Evolutionary conservation across 2,113 vertebrate species (phyloP).

Genomic region (Columbina picui): DNA sequence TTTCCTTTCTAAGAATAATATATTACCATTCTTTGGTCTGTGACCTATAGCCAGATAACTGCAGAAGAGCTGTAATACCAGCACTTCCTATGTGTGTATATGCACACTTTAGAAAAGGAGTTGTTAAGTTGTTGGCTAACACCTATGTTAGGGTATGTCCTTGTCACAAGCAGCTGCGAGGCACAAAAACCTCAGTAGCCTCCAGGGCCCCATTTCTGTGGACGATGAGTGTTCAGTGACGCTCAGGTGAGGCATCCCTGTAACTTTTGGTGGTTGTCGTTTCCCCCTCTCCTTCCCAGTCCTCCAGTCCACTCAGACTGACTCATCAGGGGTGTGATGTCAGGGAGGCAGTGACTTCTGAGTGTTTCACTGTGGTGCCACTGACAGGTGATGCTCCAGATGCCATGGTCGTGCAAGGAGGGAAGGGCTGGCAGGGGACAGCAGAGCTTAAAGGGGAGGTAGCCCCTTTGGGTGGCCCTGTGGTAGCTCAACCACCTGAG

Average conservation of each 20-base stretch:
- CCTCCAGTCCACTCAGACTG: neutral
- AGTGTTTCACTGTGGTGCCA: neutral
- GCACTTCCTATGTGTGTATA: neutral
- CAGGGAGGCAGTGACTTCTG: neutral
- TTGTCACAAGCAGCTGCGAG: neutral
- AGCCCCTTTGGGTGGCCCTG: neutral
- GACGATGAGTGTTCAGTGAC: neutral
- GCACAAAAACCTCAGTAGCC: neutral
- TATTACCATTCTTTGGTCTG: neutral
- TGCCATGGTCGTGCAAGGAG: accelerated
- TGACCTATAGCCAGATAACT: neutral
- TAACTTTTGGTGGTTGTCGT: neutral
- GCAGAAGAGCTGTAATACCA: neutral
- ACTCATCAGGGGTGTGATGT: neutral
- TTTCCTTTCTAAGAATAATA: neutral
- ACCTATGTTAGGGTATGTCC: neutral
- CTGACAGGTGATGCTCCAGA: neutral
- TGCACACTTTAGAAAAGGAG: neutral
- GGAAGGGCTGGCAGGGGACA: neutral
- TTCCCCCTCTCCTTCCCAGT: neutral
- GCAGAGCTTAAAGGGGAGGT: neutral
- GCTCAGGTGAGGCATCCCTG: neutral
- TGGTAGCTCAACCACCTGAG: neutral
- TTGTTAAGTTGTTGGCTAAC: neutral
- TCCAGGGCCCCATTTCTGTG: neutral